phyloP scores from a whole-genome alignment of 2,113 vertebrate genomes.

The Microcebus lehilahytsara region DNA sequence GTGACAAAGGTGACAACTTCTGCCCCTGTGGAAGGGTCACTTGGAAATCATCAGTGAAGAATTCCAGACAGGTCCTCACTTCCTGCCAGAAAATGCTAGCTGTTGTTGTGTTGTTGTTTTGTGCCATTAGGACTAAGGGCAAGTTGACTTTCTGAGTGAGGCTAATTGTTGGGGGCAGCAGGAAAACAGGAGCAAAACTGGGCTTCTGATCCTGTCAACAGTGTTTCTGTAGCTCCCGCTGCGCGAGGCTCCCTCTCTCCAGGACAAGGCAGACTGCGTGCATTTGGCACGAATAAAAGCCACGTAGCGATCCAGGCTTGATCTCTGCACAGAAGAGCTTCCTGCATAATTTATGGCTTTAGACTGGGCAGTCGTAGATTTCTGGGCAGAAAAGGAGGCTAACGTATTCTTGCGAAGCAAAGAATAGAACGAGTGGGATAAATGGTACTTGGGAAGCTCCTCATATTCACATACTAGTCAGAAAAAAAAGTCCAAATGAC shows the following conservation, averaged over 20 bases:
- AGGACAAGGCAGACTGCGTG: background rate
- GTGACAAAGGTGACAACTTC: background rate
- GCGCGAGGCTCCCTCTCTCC: background rate
- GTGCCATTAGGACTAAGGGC: background rate
- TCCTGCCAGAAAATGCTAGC: background rate
- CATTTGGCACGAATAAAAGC: constrained; percentile 23
- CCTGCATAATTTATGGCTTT: constrained; percentile 36
- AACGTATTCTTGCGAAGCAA: constrained; percentile 21
- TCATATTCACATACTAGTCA: background rate
- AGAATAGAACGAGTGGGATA: background rate
- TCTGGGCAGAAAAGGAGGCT: background rate
- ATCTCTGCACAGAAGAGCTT: constrained; percentile 45
- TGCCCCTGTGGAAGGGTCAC: background rate
- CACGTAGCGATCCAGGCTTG: background rate
- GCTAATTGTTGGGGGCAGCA: constrained; percentile 12
- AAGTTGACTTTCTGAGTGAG: background rate
- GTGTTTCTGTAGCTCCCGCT: background rate
- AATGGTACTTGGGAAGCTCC: background rate
- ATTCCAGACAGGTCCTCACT: background rate
- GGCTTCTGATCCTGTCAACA: background rate
- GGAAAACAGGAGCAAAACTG: background rate
- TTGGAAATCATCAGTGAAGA: background rate
- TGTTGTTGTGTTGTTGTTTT: background rate
- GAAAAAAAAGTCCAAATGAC: background rate
- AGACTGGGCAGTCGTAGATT: constrained; percentile 19